Evolutionary conservation across 2,113 vertebrate genomes (phyloP), one percentile per base, ranked within the genome.

Genomic region (Baryphthengus martii): DNA sequence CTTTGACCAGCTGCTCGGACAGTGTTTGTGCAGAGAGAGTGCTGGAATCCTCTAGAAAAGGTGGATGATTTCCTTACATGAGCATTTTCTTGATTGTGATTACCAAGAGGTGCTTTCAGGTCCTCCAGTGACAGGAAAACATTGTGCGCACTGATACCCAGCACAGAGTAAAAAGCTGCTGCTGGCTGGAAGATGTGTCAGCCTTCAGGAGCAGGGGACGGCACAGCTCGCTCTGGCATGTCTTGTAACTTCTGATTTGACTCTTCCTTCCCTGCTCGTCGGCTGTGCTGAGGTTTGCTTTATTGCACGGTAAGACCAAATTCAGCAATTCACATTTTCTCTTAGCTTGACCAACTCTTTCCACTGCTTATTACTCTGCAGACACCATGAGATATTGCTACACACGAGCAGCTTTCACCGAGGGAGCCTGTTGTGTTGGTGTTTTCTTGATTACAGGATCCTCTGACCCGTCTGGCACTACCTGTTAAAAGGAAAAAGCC

Each of bases 321-420:
- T 91, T 81, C 73, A 92, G 73, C 63, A 62, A 88, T 91, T 93
- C 94, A 61, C 14, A 2, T 95, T 97, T 97, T 90, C 88, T 97
- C 53, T 92, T 81, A 84, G 88, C 89, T 93, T 88, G 94, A 97
- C 49, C 84, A 74, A 28, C 77, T 89, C 49, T 89, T 40, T 68
- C 50, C 11, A 11, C 67, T 59, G 89, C 78, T 92, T 81, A 72
- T 90, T 83, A 50, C 90, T 93, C 80, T 90, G 82, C 56, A 71
- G 93, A 89, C 79, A 58, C 89, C 85, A 17, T 2, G 25, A 93
- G 92, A 94, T 90, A 59, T 91, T 18, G 0, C 95, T 91, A 25
- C 24, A 77, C 40, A 26, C 79, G 63, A 93, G 94, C 92, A 80
- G 81, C 49, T 92, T 85, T 87, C 83, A 37, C 87, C 25, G 37